Conservation (phyloP, 2,113 vertebrate genomes). For the Phoenicopterus ruber region DNA sequence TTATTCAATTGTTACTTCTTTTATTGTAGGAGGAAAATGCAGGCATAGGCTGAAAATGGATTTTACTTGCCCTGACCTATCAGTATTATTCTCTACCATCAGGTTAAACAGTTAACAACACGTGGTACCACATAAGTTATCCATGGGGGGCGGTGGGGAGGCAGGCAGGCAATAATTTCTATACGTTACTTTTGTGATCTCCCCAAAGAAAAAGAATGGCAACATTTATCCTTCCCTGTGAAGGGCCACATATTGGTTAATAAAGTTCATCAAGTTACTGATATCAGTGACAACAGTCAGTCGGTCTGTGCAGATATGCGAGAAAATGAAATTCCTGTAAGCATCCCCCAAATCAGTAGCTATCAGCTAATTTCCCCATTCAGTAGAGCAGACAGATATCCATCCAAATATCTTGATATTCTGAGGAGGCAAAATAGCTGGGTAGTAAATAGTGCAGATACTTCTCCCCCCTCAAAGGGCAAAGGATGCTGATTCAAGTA, state of each 20-base stretch:
- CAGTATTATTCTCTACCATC: neutral
- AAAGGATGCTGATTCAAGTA: neutral
- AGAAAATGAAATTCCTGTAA: neutral
- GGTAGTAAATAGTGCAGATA: neutral
- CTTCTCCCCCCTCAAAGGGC: neutral
- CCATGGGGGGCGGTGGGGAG: neutral
- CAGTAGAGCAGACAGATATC: neutral
- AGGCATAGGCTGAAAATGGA: no score
- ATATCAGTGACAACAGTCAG: neutral
- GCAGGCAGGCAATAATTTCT: neutral
- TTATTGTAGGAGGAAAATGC: neutral
- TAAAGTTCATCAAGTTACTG: neutral
- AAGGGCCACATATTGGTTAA: neutral
- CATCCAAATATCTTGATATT: neutral
- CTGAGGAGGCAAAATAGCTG: neutral
- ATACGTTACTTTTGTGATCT: neutral
- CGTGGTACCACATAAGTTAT: neutral
- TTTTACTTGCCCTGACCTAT: no score
- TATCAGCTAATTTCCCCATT: neutral
- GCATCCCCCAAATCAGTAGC: neutral
- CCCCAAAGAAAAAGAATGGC: neutral
- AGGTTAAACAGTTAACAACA: neutral
- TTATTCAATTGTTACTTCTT: neutral
- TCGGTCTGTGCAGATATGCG: neutral
- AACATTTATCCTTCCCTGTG: neutral